Evolutionary conservation across 2,888 invertebrate genomes (phyloP).

Genomic region (Julus scandinavius): DNA sequence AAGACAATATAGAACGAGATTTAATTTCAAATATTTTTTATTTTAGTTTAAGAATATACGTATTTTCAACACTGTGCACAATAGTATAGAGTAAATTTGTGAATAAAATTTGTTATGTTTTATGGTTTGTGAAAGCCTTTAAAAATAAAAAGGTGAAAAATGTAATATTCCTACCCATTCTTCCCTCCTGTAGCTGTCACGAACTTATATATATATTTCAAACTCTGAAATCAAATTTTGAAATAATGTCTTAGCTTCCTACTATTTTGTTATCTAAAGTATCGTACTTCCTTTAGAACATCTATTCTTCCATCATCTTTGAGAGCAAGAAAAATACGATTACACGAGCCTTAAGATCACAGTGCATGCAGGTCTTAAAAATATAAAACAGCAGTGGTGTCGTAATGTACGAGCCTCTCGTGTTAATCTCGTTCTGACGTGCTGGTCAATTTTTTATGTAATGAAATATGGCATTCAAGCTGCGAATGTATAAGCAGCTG

Average conservation of each 20-base stretch:
- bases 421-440: not conserved
- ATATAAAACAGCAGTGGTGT: conserved; percentile 33
- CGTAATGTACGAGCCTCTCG: conserved; percentile 17
- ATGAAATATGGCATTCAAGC: conserved; percentile 23
- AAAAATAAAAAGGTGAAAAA: no score
- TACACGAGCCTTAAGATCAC: not conserved
- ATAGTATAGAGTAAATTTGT: no score
- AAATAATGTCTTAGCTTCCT: not conserved
- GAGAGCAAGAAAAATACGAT: not conserved
- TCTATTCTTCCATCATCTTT: not conserved
- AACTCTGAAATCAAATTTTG: not conserved
- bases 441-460: conserved; percentile 33
- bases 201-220: not conserved
- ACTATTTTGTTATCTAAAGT: not conserved
- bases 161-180: no score
- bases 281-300: not conserved
- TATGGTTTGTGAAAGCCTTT: no score
- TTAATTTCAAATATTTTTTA: no score
- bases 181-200: no score
- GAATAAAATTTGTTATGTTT: no score
- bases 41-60: no score
- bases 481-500: conserved; percentile 33
- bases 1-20: no score
- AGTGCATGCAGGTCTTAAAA: not conserved
- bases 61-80: no score